phyloP scores from a whole-genome alignment of 2,888 invertebrate species.

The Epinotia brunnichana region DNA sequence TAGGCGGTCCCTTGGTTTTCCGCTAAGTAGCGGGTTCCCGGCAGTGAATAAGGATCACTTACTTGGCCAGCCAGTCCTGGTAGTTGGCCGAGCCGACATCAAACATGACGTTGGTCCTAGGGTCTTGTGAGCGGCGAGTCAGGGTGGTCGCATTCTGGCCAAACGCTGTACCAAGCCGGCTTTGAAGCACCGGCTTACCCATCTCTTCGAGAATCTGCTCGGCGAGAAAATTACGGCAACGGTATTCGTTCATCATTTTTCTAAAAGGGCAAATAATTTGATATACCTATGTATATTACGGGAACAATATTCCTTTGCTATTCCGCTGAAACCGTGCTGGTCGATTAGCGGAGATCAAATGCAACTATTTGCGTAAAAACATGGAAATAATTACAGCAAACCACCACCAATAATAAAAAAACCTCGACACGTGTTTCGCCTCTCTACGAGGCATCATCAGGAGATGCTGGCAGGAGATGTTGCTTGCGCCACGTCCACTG shows the following conservation, averaged over 20 bases:
- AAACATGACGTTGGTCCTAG: conserved; percentile 77
- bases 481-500: no score
- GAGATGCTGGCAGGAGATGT: no score
- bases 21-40: no score
- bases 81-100: conserved; percentile 89
- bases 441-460: no score
- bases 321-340: no score
- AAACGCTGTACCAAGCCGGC: conserved; percentile 68
- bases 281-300: neutral
- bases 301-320: no score
- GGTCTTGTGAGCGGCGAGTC: conserved; percentile 60
- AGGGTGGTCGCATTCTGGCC: conserved; percentile 47
- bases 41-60: conserved; percentile 53
- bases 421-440: no score
- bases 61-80: conserved; percentile 90
- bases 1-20: no score
- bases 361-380: no score
- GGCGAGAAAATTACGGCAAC: conserved; percentile 89
- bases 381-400: no score
- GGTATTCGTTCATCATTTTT: conserved; percentile 90
- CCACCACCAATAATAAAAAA: no score
- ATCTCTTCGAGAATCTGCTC: conserved; percentile 88
- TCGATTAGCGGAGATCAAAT: no score
- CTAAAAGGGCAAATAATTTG: conserved; percentile 66
- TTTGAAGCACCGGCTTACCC: conserved; percentile 70